phyloP scores from a whole-genome alignment of 2,113 vertebrate genomes.

The Pipa parva region DNA sequence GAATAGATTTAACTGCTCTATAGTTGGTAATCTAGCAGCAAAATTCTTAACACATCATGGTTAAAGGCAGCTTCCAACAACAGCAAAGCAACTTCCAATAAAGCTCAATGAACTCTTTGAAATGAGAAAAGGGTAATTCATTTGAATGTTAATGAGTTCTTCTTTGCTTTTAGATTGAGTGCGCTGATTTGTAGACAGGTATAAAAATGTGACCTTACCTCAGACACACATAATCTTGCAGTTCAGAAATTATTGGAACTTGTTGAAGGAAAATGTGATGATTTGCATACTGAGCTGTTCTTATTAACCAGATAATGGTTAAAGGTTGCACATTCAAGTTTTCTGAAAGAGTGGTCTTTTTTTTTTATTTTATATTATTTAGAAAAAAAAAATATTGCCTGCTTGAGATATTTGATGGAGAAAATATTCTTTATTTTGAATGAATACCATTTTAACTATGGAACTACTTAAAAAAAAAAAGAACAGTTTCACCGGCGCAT shows the following conservation, averaged over 20 bases:
- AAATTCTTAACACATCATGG: background rate
- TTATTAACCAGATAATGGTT: background rate
- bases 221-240: constrained; percentile 21
- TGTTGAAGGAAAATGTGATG: constrained; percentile 14
- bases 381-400: constrained; percentile 5
- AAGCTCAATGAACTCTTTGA: background rate
- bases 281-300: constrained; percentile 17
- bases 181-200: constrained; percentile 25
- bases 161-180: constrained; percentile 17
- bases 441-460: no score
- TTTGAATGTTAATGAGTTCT: constrained; percentile 32
- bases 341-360: constrained; percentile 8
- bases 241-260: constrained; percentile 22
- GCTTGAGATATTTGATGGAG: background rate
- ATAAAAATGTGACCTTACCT: constrained; percentile 32
- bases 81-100: constrained; percentile 2
- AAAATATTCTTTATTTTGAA: background rate
- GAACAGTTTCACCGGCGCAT: no score
- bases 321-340: constrained; percentile 26
- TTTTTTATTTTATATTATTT: constrained; percentile 7
- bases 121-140: constrained; percentile 22
- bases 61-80: background rate
- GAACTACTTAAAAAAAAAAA: no score
- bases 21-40: background rate
- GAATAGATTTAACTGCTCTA: no score